phyloP scores from a whole-genome alignment of 2,888 invertebrate genomes.

The Aleiodes testaceus region DNA sequence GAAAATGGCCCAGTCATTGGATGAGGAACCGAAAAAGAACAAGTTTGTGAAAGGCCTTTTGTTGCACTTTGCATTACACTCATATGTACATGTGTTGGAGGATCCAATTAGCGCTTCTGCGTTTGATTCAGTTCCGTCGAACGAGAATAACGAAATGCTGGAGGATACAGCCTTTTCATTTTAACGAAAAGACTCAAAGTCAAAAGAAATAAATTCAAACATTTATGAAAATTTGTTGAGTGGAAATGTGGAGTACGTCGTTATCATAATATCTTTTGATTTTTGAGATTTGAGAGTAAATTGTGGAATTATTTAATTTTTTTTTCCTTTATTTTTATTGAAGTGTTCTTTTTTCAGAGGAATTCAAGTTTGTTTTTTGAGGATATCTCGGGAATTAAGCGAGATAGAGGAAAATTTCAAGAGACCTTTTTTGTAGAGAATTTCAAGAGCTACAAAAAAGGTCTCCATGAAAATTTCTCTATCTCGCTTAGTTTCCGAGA shows the following conservation, averaged over 20 bases:
- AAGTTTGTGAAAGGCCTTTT: slow-evolving; percentile 36
- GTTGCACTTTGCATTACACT: slow-evolving; percentile 15
- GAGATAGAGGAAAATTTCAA: no score
- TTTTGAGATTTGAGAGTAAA: no score
- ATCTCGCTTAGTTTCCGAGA: no score
- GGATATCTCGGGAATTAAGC: no score
- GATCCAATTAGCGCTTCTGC: slow-evolving; percentile 43
- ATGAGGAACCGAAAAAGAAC: slow-evolving; percentile 19
- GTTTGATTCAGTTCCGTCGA: slow-evolving; percentile 42
- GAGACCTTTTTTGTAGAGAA: no score
- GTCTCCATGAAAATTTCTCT: no score
- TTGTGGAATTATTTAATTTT: no score
- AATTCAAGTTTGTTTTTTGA: no score
- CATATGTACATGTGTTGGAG: slow-evolving; percentile 19
- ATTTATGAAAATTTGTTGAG: no score
- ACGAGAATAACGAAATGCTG: slow-evolving; percentile 40
- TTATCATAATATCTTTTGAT: slow-evolving; percentile 11
- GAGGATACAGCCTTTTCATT: slow-evolving; percentile 35
- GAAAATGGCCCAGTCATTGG: slow-evolving; percentile 16
- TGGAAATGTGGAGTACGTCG: background rate
- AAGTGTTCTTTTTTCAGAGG: no score
- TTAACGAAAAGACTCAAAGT: slow-evolving; percentile 19
- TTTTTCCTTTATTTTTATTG: no score
- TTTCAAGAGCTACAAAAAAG: no score
- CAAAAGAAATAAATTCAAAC: slow-evolving; percentile 12